These are phyloP conservation scores for Amphipoea oculea DNA, from an alignment of 2,888 invertebrate species.

Conservation along the genomic window DNA sequence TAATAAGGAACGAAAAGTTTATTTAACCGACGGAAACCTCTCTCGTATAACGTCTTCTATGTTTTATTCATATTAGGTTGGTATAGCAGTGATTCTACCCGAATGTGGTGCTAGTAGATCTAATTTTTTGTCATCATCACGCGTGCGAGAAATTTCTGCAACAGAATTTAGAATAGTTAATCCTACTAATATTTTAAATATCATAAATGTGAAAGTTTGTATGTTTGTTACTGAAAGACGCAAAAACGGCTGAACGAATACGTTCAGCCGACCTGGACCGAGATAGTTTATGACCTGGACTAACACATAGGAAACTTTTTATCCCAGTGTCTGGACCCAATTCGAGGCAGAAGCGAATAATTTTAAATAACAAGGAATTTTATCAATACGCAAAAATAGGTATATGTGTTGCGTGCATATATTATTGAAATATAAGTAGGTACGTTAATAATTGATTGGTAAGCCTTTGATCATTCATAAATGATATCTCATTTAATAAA, in stretches of 20 bases:
- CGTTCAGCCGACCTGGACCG: no score
- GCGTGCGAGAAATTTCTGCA: conserved; percentile 63
- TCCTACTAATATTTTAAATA: not conserved
- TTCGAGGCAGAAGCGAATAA: not conserved
- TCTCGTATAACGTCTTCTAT: conserved; percentile 79
- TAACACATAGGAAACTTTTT: no score
- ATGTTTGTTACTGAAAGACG: not conserved
- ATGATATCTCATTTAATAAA: not conserved
- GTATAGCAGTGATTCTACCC: conserved; percentile 11
- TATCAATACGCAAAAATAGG: not conserved
- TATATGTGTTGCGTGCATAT: not conserved
- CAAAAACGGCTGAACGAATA: not conserved
- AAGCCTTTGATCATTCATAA: not conserved
- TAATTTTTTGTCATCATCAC: conserved; percentile 64
- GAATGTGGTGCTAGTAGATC: not conserved
- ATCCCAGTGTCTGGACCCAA: no score
- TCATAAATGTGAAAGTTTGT: not conserved
- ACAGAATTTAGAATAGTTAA: not conserved
- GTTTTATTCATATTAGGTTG: conserved; percentile 60
- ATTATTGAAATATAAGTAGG: not conserved
- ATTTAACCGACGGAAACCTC: conserved; percentile 62
- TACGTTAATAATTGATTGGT: not conserved
- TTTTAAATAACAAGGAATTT: not conserved
- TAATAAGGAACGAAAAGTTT: conserved; percentile 14
- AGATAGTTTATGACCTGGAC: not conserved